phyloP scores from a whole-genome alignment of 2,113 vertebrate genomes.

The Xyrauchen texanus region DNA sequence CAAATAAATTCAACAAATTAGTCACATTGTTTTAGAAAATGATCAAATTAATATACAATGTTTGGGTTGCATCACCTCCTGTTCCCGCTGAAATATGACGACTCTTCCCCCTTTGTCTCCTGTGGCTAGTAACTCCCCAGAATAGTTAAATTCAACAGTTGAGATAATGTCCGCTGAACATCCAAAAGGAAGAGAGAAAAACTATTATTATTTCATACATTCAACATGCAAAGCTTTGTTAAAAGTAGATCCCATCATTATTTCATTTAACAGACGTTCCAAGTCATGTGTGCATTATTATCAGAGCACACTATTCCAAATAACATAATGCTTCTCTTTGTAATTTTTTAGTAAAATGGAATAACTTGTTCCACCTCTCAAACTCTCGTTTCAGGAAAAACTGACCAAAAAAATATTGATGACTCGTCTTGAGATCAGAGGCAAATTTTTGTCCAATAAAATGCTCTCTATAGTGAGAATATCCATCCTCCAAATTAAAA shows the following conservation, averaged over 20 bases:
- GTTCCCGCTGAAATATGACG: conserved; percentile 88
- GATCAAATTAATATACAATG: not conserved
- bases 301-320: too few relatives aligned
- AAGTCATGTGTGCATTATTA: too few relatives aligned
- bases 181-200: conserved; percentile 37
- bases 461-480: too few relatives aligned
- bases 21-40: not conserved
- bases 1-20: not conserved
- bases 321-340: too few relatives aligned
- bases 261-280: too few relatives aligned
- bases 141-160: conserved; percentile 86
- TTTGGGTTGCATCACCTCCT: conserved; percentile 76
- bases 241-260: not conserved
- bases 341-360: too few relatives aligned
- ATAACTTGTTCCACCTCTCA: too few relatives aligned
- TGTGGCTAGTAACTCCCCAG: conserved; percentile 85
- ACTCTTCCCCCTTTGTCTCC: conserved; percentile 88
- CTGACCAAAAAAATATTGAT: too few relatives aligned
- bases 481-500: too few relatives aligned
- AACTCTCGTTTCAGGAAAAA: too few relatives aligned
- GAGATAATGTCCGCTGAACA: conserved; percentile 86
- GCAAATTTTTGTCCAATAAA: too few relatives aligned
- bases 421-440: too few relatives aligned
- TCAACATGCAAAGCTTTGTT: not conserved
- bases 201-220: not conserved